phyloP scores from a whole-genome alignment of 2,888 invertebrate genomes.

The Andrena fulva region DNA sequence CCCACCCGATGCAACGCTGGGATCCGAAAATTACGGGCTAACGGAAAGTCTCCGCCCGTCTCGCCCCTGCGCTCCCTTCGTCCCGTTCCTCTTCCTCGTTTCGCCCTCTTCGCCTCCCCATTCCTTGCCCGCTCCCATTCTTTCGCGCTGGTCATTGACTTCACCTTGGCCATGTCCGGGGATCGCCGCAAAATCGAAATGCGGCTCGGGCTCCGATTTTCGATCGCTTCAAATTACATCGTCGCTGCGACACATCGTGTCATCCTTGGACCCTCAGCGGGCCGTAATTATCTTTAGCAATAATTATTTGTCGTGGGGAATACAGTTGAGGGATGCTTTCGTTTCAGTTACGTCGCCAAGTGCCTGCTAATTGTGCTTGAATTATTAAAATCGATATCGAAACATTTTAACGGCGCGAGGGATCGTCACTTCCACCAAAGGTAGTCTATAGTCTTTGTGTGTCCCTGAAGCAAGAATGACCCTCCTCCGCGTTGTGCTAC shows the following conservation, averaged over 20 bases:
- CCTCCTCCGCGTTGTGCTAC: neutral
- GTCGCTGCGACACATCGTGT: neutral
- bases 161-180: slow-evolving; percentile 18
- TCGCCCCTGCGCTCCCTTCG: slow-evolving; percentile 26
- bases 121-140: slow-evolving; percentile 45
- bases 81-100: neutral
- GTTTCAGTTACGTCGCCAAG: no score
- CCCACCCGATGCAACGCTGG: slow-evolving; percentile 74
- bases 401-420: no score
- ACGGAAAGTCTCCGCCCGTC: slow-evolving; percentile 72
- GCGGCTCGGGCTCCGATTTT: slow-evolving; percentile 30
- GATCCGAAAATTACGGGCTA: slow-evolving; percentile 80
- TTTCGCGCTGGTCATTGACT: slow-evolving; percentile 70
- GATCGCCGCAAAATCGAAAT: slow-evolving; percentile 42
- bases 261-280: neutral
- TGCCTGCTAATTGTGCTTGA: no score
- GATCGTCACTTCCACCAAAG: neutral
- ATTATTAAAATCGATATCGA: no score
- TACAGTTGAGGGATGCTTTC: no score
- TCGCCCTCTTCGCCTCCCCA: slow-evolving; percentile 13
- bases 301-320: no score
- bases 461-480: neutral
- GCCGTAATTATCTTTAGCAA: no score
- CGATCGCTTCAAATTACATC: slow-evolving; percentile 20
- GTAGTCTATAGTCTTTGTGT: neutral